Conservation (phyloP, 2,113 vertebrate species). For the Caloenas nicobarica region DNA sequence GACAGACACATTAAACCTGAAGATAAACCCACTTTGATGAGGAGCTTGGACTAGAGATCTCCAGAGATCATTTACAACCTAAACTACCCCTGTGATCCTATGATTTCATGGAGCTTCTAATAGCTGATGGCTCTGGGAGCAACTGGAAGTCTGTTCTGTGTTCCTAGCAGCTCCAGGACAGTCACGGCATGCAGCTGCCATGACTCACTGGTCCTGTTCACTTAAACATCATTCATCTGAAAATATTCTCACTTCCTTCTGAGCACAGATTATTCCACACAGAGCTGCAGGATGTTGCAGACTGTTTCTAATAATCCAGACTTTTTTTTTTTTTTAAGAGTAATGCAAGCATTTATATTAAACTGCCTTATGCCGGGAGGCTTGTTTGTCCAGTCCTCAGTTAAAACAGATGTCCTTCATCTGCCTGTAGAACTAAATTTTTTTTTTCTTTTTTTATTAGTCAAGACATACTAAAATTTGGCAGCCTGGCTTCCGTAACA, state of each 20-base stretch:
- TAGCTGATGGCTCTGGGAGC: not conserved
- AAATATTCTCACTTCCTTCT: not conserved
- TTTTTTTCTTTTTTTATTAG: not conserved
- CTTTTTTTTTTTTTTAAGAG: not conserved
- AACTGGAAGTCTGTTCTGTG: constrained; percentile 27
- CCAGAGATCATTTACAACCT: not conserved
- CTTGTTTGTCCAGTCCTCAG: not conserved
- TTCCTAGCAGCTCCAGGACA: constrained; percentile 17
- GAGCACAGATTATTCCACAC: constrained; percentile 12
- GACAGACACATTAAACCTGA: not conserved
- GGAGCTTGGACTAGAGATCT: not conserved
- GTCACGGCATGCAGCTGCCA: constrained; percentile 20
- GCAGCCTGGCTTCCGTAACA: not conserved
- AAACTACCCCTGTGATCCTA: not conserved
- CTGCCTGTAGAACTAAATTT: not conserved
- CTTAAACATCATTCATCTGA: not conserved
- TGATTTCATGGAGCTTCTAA: constrained; percentile 6
- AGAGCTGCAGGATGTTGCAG: not conserved
- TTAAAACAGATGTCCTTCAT: not conserved
- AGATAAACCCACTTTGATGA: not conserved
- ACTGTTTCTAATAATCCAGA: not conserved
- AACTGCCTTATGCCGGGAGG: not conserved
- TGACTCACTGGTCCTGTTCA: constrained; percentile 37
- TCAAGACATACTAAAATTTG: not conserved
- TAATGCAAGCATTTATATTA: not conserved